Conservation (phyloP, 2,797 vertebrate species). For the Kryptopterus vitreolus region DNA sequence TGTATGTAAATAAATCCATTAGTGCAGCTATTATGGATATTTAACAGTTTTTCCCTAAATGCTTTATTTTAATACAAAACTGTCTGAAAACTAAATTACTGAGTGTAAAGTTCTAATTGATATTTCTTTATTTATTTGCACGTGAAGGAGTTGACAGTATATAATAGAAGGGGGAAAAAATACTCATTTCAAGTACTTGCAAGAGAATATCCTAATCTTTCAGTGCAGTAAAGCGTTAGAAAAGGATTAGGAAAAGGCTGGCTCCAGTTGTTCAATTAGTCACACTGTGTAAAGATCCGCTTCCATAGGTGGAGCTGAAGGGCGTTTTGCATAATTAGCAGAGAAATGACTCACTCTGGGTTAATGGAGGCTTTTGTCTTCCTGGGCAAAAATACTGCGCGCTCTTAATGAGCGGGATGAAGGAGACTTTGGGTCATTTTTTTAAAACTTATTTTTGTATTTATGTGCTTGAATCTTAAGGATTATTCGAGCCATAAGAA, state of each 20-base stretch:
- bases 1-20: too few species aligned
- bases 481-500: too few species aligned
- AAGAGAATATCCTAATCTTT: constrained; percentile 15
- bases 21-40: too few species aligned
- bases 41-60: too few species aligned
- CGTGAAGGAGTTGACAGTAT: not conserved
- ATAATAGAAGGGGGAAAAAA: not conserved
- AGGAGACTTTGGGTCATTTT: not conserved
- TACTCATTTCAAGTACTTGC: not conserved
- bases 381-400: not conserved
- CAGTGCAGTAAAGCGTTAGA: constrained; percentile 17
- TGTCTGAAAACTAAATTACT: not conserved
- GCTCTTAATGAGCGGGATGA: not conserved
- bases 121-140: not conserved
- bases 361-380: constrained; percentile 33
- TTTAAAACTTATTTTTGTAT: not conserved
- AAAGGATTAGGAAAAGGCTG: constrained; percentile 16
- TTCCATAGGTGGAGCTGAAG: constrained; percentile 31
- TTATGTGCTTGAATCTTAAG: not conserved
- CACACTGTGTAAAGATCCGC: constrained; percentile 15
- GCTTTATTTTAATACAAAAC: not conserved
- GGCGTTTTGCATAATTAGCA: constrained; percentile 33
- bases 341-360: constrained; percentile 41
- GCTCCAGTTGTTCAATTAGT: constrained; percentile 31
- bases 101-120: not conserved